Conservation (phyloP, 2,113 vertebrate genomes). For the Sander lucioperca region DNA sequence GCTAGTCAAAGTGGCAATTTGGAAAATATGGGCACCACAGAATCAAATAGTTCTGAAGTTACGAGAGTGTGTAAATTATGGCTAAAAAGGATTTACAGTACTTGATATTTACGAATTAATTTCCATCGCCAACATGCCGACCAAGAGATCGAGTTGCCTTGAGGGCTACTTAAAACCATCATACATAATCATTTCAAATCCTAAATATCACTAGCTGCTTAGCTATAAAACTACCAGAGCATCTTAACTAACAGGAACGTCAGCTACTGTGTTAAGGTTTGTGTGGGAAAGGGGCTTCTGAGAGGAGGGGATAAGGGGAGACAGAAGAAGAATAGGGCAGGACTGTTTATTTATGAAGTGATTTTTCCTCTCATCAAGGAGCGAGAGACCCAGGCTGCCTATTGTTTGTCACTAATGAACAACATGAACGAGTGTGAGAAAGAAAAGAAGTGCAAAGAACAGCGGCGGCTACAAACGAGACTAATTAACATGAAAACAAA, state of each 20-base stretch:
- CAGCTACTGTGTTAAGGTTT: neutral
- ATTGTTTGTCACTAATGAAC: conserved; percentile 69
- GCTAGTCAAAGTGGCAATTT: neutral
- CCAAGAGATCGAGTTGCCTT: neutral
- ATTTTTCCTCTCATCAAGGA: conserved; percentile 65
- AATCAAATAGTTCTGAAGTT: neutral
- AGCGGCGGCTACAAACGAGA: conserved; percentile 56
- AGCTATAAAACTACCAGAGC: neutral
- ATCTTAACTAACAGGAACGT: neutral
- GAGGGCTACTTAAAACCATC: neutral
- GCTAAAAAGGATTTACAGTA: neutral
- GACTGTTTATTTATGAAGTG: conserved; percentile 78
- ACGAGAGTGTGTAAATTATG: neutral
- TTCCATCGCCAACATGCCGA: neutral
- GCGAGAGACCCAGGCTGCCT: conserved; percentile 46
- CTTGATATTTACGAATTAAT: neutral
- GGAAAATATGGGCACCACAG: neutral
- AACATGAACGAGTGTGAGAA: conserved; percentile 79
- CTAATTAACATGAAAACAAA: conserved; percentile 56
- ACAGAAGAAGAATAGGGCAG: conserved; percentile 29
- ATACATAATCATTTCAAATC: neutral
- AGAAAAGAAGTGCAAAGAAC: conserved; percentile 42
- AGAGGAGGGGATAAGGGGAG: conserved; percentile 8
- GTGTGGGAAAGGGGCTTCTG: conserved; percentile 37
- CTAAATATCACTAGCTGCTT: neutral